Evolutionary conservation across 1,140 invertebrate species (phyloP), one percentile per base, ranked within the genome.

Genomic region (Drosophila kohkoa): DNA sequence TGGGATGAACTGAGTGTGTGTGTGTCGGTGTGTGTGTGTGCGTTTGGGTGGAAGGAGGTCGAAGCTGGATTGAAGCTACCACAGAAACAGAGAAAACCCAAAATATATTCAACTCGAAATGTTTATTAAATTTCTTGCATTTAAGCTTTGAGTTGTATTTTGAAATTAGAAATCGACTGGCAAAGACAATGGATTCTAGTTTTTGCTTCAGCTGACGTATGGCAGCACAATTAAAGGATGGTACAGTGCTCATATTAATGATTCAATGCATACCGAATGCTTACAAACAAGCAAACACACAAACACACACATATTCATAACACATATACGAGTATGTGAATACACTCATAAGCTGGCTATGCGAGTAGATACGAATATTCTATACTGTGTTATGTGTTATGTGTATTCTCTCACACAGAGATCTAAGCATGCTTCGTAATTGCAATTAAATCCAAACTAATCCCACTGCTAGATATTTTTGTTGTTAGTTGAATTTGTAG

Each of bases 81-180:
- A 15, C n/a, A 46, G 30, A 35, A 11, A 10, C 52, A 68, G 67
- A 74, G 72, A 45, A 75, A 69, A 43, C 68, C 83, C 25, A 88
- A 87, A 87, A 87, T 71, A 62, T 88, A 83, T 88, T 83, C 80
- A 49, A 75, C 81, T 78, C 75, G 80, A 88, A 88, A 88, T 88
- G 80, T 89, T 83, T 88, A 88, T 88, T 88, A 88, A 88, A 88
- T 88, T 88, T 88, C 85, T 88, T 68, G 83, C 83, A 88, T 88
- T 88, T 88, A 88, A 88, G 85, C 83, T 79, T 51, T 60, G 62
- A 71, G 72, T 68, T 87, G 71, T 73, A 60, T 76, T 46, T 62
- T 16, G 49, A 65, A 72, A 85, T 72, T 80, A 66, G 74, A 83
- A 88, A 77, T 72, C 72, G 63, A 60, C 48, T 72, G 68, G 51